These are phyloP conservation scores for Apostichopus californicus DNA, from an alignment of 35 echinoderm and acorn worm species.

Conservation along the genomic window DNA sequence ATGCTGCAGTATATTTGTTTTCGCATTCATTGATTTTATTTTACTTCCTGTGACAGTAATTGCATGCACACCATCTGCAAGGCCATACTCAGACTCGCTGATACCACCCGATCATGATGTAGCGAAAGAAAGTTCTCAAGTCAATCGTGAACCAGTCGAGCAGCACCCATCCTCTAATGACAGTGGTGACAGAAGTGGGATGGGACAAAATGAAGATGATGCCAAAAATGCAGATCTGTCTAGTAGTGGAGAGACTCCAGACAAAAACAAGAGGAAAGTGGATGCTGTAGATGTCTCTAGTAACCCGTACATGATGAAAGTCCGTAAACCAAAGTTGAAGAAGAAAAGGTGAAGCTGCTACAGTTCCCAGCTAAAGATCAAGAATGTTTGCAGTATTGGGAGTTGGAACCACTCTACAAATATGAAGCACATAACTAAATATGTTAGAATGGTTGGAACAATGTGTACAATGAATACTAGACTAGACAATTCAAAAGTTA, in stretches of 20 bases:
- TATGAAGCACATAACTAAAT: neutral
- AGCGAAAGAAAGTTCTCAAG: conserved; percentile 15
- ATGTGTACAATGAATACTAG: neutral
- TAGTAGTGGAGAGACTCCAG: neutral
- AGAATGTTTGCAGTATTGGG: neutral
- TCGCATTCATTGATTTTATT: neutral
- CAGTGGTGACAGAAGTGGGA: conserved; percentile 35
- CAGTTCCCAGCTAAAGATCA: neutral
- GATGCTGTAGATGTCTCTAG: conserved; percentile 38
- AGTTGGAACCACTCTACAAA: neutral
- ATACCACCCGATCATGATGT: conserved; percentile 88
- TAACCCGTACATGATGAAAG: conserved; percentile 79
- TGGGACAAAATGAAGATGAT: conserved; percentile 32
- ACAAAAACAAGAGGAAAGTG: conserved; percentile 42
- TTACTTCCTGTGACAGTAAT: conserved; percentile 65
- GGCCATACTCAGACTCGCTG: conserved; percentile 77
- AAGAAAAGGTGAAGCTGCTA: conserved; percentile 62
- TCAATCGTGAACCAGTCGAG: neutral
- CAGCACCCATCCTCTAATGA: conserved; percentile 42
- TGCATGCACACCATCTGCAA: conserved; percentile 76
- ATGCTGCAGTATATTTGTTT: neutral
- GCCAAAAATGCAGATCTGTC: conserved; percentile 39
- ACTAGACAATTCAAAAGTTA: no score
- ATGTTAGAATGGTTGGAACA: neutral
- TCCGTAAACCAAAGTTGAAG: conserved; percentile 73